A percentile compares a stretch with the other conserved stretches of the same genome.
Conservation (phyloP, 2,888 invertebrate genomes). For the Eupithecia abbreviata region DNA sequence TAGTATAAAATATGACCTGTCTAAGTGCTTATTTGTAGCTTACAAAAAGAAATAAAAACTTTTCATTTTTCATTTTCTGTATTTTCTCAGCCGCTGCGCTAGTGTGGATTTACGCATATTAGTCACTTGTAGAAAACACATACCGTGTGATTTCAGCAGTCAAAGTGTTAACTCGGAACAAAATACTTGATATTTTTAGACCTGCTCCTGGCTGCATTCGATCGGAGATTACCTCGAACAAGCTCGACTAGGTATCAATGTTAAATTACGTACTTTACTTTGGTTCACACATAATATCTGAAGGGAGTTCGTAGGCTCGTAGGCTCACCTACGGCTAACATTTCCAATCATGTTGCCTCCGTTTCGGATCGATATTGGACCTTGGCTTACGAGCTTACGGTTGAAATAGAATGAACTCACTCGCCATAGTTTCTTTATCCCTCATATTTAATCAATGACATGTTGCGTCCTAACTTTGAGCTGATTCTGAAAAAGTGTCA, state of each 20-base stretch:
- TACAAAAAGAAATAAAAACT: too few relatives aligned
- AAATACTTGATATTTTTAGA: constrained; percentile 22
- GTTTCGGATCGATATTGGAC: constrained; percentile 29
- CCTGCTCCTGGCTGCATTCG: neutral
- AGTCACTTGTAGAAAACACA: too few relatives aligned
- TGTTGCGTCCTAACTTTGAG: constrained; percentile 38
- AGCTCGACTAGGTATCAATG: neutral
- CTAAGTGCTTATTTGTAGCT: too few relatives aligned
- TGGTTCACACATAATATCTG: constrained; percentile 41
- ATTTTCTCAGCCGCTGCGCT: too few relatives aligned
- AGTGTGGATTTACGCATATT: too few relatives aligned
- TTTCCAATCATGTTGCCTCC: constrained; percentile 48
- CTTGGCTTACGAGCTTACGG: constrained; percentile 27
- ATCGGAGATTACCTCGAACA: neutral
- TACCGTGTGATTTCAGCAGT: too few relatives aligned
- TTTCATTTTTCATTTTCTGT: too few relatives aligned
- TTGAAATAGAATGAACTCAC: constrained; percentile 18
- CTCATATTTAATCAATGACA: constrained; percentile 42
- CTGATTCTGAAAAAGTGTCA: constrained; percentile 27
- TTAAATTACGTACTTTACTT: constrained; percentile 13
- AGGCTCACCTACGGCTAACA: constrained; percentile 40
- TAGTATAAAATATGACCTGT: too few relatives aligned
- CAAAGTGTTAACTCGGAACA: constrained; percentile 32
- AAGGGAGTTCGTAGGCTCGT: constrained; percentile 15
- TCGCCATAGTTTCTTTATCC: constrained; percentile 25